Evolutionary conservation across 2,113 vertebrate genomes (phyloP).

Genomic region (Anseranas semipalmata): DNA sequence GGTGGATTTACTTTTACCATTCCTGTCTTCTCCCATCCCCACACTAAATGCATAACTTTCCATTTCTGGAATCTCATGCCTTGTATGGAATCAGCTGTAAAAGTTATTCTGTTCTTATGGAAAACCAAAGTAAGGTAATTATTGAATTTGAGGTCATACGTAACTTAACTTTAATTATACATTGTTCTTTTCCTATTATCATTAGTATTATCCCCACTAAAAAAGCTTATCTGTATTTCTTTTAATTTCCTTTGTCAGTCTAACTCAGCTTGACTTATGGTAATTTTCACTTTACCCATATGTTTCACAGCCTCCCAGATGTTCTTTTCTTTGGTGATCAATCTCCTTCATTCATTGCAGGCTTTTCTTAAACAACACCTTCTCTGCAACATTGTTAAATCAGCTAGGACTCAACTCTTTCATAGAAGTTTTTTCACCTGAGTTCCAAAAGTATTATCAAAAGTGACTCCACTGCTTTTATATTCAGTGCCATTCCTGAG

Average conservation of each 20-base stretch:
- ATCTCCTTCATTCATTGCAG: background rate
- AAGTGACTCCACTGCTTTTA: background rate
- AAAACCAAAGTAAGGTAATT: background rate
- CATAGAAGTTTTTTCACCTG: background rate
- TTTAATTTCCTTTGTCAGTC: background rate
- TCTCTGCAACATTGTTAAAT: background rate
- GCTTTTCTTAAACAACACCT: background rate
- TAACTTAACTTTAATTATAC: background rate
- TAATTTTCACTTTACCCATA: background rate
- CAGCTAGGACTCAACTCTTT: background rate
- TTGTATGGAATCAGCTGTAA: background rate
- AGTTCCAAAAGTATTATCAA: background rate
- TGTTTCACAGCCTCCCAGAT: background rate
- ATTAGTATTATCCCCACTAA: background rate
- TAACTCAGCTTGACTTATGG: background rate
- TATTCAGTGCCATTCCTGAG: background rate
- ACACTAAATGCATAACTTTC: background rate
- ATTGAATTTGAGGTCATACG: background rate
- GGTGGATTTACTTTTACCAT: background rate
- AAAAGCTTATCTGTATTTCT: background rate
- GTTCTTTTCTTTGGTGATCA: background rate
- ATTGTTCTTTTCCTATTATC: background rate
- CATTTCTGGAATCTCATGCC: background rate
- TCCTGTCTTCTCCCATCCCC: background rate
- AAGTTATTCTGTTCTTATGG: background rate